Evolutionary conservation across 1,140 invertebrate genomes (phyloP).

Genomic region (Tetragonula clypearis): DNA sequence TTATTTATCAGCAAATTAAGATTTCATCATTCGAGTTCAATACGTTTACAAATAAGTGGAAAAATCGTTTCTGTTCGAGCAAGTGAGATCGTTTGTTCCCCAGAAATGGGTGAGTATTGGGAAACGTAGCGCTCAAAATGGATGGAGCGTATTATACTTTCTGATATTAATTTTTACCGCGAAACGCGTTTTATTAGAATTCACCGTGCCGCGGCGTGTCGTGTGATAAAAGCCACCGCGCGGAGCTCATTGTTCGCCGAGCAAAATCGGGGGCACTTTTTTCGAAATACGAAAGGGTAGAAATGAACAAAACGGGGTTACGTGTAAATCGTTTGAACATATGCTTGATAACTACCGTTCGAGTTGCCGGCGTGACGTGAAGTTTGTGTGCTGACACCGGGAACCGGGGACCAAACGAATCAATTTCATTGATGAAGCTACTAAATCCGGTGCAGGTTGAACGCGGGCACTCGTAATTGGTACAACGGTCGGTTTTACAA

Average conservation of each 20-base stretch:
- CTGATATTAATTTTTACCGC: not conserved
- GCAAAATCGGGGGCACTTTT: not conserved
- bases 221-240: not conserved
- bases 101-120: no score
- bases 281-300: no score
- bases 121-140: no score
- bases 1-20: no score
- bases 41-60: no score
- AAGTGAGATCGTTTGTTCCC: no score
- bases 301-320: not conserved
- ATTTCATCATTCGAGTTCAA: no score
- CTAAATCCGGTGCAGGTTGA: conserved; percentile 71
- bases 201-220: not conserved
- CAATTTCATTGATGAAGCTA: conserved; percentile 79
- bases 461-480: conserved; percentile 74
- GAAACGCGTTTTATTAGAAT: no score
- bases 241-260: not conserved
- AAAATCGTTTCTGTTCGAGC: no score
- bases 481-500: conserved; percentile 72
- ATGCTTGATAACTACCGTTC: conserved; percentile 36
- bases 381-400: conserved; percentile 13
- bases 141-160: not conserved
- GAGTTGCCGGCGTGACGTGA: conserved; percentile 48
- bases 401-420: conserved; percentile 65
- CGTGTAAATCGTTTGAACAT: conserved; percentile 38